Conservation (phyloP, 2,113 vertebrate species). For the Rhadina sibilatrix region DNA sequence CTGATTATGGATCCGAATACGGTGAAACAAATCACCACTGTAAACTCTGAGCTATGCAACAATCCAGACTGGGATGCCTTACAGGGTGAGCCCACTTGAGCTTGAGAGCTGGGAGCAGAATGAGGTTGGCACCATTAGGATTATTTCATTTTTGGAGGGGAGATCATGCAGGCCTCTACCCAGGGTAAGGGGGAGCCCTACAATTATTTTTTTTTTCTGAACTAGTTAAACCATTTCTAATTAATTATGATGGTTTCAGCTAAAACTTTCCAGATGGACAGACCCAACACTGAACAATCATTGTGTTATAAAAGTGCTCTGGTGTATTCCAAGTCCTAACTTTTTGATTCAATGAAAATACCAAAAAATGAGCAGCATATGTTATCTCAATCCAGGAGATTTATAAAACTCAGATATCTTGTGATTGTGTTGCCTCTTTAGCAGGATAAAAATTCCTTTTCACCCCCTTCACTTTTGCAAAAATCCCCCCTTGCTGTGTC, state of each 20-base stretch:
- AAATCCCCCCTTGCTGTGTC: slow-evolving; percentile 5
- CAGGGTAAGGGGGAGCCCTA: not conserved
- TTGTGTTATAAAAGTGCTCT: not conserved
- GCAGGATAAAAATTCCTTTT: slow-evolving; percentile 32
- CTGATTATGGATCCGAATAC: not conserved
- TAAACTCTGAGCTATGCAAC: not conserved
- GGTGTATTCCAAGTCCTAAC: not conserved
- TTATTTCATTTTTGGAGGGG: slow-evolving; percentile 14
- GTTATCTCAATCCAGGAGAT: not conserved
- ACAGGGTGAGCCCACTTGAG: not conserved
- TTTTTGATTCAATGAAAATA: slow-evolving; percentile 16
- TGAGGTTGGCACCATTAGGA: not conserved
- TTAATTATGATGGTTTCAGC: slow-evolving; percentile 44
- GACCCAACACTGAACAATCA: not conserved
- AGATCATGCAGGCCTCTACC: not conserved
- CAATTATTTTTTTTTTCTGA: not conserved
- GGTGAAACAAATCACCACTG: not conserved
- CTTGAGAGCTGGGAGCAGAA: not conserved
- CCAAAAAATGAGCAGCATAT: not conserved
- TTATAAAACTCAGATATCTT: slow-evolving; percentile 14
- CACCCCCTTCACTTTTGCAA: slow-evolving; percentile 1
- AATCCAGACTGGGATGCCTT: not conserved
- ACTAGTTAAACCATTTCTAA: slow-evolving; percentile 41
- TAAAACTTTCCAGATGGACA: slow-evolving; percentile 43
- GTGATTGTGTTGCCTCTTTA: slow-evolving; percentile 2